A percentile compares a stretch with the other conserved stretches of the same genome.
Conservation (phyloP, 2,888 invertebrate genomes). For the Volucella bombylans region DNA sequence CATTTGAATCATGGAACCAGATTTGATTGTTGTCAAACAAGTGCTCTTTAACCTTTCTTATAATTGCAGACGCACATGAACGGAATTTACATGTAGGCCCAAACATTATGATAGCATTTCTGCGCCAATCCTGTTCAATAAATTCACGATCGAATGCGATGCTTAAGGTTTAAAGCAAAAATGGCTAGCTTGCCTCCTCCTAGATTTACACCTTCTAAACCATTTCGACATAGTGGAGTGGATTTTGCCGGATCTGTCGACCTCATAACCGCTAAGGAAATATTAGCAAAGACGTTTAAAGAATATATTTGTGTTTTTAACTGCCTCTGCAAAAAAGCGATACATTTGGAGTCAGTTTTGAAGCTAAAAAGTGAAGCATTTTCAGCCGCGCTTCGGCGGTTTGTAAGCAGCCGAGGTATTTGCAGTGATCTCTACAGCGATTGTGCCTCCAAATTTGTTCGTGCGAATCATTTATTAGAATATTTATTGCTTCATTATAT, state of each 20-base stretch:
- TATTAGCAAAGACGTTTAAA: no score
- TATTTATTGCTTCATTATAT: not conserved
- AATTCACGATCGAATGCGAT: not conserved
- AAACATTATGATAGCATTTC: slow-evolving; percentile 9
- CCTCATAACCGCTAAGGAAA: no score
- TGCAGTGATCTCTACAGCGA: not conserved
- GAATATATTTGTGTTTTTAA: no score
- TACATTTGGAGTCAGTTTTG: not conserved
- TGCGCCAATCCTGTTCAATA: slow-evolving; percentile 1
- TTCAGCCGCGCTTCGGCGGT: not conserved
- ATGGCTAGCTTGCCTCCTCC: not conserved
- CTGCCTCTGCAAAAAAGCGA: no score
- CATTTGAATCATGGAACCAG: slow-evolving; percentile 6
- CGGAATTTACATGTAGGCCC: slow-evolving; percentile 1
- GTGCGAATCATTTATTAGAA: no score
- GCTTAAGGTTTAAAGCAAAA: slow-evolving; percentile 1
- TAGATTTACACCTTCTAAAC: slow-evolving; percentile 1
- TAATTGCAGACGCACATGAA: slow-evolving; percentile 13
- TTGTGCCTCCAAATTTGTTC: not conserved
- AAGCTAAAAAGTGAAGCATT: not conserved
- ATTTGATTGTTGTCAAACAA: not conserved
- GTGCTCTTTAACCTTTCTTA: not conserved
- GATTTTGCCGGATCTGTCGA: not conserved
- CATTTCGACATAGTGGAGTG: slow-evolving; percentile 16
- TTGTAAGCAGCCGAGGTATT: slow-evolving; percentile 3